A percentile compares a stretch with the other conserved stretches of the same genome.
Conservation (phyloP, 2,888 invertebrate species). For the Synergus umbraculus region DNA sequence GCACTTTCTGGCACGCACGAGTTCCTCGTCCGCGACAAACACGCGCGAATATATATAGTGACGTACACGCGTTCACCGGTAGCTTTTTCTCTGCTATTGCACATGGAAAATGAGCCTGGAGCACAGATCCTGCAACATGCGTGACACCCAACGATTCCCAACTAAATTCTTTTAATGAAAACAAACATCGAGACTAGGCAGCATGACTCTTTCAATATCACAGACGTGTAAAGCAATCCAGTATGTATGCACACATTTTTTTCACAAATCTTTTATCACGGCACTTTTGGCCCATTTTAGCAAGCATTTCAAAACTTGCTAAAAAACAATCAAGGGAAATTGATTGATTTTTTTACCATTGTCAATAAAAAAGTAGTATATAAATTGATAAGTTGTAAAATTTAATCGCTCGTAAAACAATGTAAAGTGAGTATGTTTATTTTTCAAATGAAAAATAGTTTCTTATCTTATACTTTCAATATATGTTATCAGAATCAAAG, state of each 20-base stretch:
- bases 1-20: constrained; percentile 40
- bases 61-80: constrained; percentile 29
- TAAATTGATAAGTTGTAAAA: no score
- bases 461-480: not conserved
- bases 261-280: not conserved
- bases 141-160: constrained; percentile 22
- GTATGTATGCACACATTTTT: constrained; percentile 14
- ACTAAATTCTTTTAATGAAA: constrained; percentile 35
- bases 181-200: constrained; percentile 35
- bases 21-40: constrained; percentile 35
- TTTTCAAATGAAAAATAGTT: not conserved
- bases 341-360: not conserved
- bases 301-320: not conserved
- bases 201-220: constrained; percentile 34
- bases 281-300: not conserved
- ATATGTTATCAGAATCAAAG: not conserved
- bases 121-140: constrained; percentile 15
- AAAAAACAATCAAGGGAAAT: not conserved
- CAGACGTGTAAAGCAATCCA: constrained; percentile 31
- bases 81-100: constrained; percentile 22
- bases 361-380: not conserved
- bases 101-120: constrained; percentile 1
- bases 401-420: not conserved
- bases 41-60: constrained; percentile 34
- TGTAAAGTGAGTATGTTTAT: not conserved